phyloP scores from a whole-genome alignment of 2,113 vertebrate species.

The Oncorhynchus kisutch region DNA sequence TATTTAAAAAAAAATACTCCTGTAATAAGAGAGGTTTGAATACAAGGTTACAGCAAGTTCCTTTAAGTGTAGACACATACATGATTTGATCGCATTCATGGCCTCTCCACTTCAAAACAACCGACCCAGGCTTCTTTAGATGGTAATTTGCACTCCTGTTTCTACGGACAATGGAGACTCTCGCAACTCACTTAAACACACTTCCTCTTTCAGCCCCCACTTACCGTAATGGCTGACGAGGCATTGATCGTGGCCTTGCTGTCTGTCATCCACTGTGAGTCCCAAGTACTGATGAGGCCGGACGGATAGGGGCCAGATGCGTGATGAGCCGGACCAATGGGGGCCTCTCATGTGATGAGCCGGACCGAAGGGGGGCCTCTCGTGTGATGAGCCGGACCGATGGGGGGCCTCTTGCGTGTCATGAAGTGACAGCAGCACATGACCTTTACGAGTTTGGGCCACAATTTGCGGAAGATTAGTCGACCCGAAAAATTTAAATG shows the following conservation, averaged over 20 bases:
- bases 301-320: too few relatives aligned
- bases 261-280: constrained; percentile 69
- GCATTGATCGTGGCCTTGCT: constrained; percentile 78
- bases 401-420: constrained; percentile 37
- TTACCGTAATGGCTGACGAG: constrained; percentile 71
- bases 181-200: constrained; percentile 58
- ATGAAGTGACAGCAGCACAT: constrained; percentile 40
- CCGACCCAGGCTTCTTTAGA: neutral
- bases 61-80: neutral
- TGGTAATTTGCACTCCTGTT: constrained; percentile 19
- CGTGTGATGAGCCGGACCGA: too few relatives aligned
- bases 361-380: too few relatives aligned
- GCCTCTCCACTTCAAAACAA: constrained; percentile 18
- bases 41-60: neutral
- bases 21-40: neutral
- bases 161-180: constrained; percentile 39
- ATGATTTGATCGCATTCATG: neutral
- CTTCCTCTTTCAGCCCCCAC: constrained; percentile 77
- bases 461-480: constrained; percentile 64
- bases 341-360: too few relatives aligned
- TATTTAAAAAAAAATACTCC: neutral
- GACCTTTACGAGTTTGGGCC: constrained; percentile 68
- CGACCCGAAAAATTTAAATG: constrained; percentile 66
- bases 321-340: too few relatives aligned
- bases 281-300: constrained; percentile 62